Conservation (phyloP, 2,113 vertebrate genomes). For the Lates calcarifer region DNA sequence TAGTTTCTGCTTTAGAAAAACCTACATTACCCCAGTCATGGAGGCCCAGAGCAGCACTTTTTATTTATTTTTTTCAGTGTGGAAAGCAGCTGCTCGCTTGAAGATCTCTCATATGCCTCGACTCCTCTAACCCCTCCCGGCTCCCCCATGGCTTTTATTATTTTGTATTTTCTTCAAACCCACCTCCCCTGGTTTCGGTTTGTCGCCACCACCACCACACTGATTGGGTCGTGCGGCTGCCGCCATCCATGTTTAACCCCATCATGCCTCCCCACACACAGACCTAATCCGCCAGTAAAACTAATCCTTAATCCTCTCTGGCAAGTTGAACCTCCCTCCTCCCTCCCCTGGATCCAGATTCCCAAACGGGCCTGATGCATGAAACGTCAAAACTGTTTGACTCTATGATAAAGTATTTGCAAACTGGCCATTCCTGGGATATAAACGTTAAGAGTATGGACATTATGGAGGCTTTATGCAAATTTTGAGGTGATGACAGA, state of each 20-base stretch:
- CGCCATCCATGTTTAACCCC: conserved; percentile 83
- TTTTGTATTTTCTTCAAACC: conserved; percentile 19
- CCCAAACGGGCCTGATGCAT: conserved; percentile 47
- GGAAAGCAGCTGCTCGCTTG: conserved; percentile 55
- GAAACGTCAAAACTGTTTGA: conserved; percentile 25
- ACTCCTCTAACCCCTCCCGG: conserved; percentile 16
- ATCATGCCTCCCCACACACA: conserved; percentile 72
- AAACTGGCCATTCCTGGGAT: not conserved
- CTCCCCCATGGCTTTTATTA: conserved; percentile 61
- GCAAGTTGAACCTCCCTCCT: conserved; percentile 69
- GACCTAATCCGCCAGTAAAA: conserved; percentile 83
- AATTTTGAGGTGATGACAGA: not conserved
- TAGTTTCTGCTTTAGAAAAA: conserved; percentile 1
- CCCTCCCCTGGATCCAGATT: conserved; percentile 43
- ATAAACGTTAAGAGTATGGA: not conserved
- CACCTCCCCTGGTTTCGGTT: conserved; percentile 33
- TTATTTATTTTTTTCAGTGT: conserved; percentile 12
- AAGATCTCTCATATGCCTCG: conserved; percentile 41
- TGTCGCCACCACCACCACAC: conserved; percentile 36
- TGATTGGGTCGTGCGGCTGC: conserved; percentile 67
- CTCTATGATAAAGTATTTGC: conserved; percentile 6
- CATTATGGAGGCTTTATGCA: not conserved
- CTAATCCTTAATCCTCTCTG: conserved; percentile 86
- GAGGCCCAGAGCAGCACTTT: conserved; percentile 16
- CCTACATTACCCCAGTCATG: not conserved